A percentile compares a stretch with the other conserved stretches of the same genome.
Conservation (phyloP, 2,797 vertebrate species). For the Characodon lateralis region DNA sequence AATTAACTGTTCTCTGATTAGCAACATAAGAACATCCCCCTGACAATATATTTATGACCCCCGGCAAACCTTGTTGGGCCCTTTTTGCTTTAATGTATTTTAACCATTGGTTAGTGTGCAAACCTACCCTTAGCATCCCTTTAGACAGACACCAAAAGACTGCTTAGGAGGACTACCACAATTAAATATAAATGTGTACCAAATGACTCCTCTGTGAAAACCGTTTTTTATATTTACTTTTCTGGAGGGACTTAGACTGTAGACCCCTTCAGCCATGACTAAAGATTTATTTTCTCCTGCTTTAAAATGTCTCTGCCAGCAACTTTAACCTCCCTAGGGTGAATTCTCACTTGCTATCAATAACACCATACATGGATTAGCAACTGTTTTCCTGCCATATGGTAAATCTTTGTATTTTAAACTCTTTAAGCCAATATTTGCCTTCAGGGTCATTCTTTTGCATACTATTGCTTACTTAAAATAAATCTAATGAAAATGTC, state of each 20-base stretch:
- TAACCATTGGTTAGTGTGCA: neutral
- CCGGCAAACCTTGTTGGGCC: neutral
- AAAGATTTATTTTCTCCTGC: conserved; percentile 57
- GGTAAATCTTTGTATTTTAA: conserved; percentile 29
- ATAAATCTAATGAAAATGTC: conserved; percentile 6
- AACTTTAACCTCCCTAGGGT: conserved; percentile 50
- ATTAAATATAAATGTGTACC: conserved; percentile 37
- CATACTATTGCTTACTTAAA: conserved; percentile 11
- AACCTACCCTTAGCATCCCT: neutral
- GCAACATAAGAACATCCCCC: neutral
- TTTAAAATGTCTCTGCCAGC: conserved; percentile 54
- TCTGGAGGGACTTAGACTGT: conserved; percentile 46
- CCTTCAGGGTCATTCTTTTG: conserved; percentile 20
- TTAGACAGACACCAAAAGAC: conserved; percentile 8
- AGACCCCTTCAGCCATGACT: conserved; percentile 51
- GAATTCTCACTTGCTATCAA: conserved; percentile 52
- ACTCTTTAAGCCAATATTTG: conserved; percentile 21
- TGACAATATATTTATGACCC: neutral
- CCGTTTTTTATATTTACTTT: conserved; percentile 46
- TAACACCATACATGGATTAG: conserved; percentile 40
- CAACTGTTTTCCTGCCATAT: conserved; percentile 40
- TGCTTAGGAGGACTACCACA: conserved; percentile 33
- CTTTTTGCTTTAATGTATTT: neutral
- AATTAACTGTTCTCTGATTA: neutral
- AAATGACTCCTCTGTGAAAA: conserved; percentile 48